Percentiles rank a stretch among this genome's conserved stretches.
Evolutionary conservation across 1,140 invertebrate genomes (phyloP).

Genomic region (Olivierus martensii): DNA sequence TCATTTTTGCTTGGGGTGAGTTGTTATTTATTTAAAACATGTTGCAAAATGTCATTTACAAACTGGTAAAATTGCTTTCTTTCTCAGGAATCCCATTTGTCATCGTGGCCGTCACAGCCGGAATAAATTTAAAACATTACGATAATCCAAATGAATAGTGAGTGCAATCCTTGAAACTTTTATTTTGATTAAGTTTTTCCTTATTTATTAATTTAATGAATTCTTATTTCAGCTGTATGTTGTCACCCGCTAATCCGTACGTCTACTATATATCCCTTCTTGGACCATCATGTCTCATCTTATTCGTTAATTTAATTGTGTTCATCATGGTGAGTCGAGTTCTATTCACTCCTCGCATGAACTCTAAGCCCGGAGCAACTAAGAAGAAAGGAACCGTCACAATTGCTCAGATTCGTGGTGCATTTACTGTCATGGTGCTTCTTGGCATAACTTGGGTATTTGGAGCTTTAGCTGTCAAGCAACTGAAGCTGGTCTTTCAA

Average conservation of each 20-base stretch:
- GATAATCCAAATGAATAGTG: too few species aligned
- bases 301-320: conserved; percentile 34
- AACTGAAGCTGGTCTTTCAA: conserved; percentile 33
- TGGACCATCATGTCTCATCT: conserved; percentile 35
- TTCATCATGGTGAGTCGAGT: conserved; percentile 36
- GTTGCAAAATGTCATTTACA: too few species aligned
- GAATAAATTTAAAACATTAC: too few species aligned
- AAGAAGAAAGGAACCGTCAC: conserved; percentile 9
- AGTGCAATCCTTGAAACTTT: too few species aligned
- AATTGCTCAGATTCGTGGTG: conserved; percentile 34
- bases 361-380: background rate
- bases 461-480: conserved; percentile 36
- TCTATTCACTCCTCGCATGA: conserved; percentile 29
- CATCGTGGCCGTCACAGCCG: too few species aligned
- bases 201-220: too few species aligned
- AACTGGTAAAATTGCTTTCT: too few species aligned
- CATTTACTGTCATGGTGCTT: conserved; percentile 39
- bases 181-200: too few species aligned
- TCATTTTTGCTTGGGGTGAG: conserved; percentile 39
- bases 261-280: conserved; percentile 33
- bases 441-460: conserved; percentile 41
- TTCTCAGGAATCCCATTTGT: too few species aligned
- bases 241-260: conserved; percentile 26
- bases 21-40: too few species aligned
- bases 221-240: conserved; percentile 26